phyloP scores from a whole-genome alignment of 2,888 invertebrate genomes.

The Leucoptera coffeella region DNA sequence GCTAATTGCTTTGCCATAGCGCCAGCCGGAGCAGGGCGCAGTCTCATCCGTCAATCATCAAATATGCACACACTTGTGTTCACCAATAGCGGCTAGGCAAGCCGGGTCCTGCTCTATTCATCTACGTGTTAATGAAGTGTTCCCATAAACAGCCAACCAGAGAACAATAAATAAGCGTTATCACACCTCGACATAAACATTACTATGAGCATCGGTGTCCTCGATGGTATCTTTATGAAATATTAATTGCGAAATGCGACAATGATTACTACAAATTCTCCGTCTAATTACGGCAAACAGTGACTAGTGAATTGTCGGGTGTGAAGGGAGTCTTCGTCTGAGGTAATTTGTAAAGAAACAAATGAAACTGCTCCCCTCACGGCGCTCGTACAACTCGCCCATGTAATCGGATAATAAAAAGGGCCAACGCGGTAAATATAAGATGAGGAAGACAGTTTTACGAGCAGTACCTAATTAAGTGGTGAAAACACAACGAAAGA shows the following conservation, averaged over 20 bases:
- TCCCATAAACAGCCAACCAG: constrained; percentile 3
- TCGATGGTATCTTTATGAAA: constrained; percentile 35
- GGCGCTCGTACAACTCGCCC: constrained; percentile 46
- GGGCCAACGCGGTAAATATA: constrained; percentile 55
- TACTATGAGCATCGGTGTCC: too few relatives aligned
- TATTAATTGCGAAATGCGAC: constrained; percentile 39
- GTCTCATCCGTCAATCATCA: constrained; percentile 15
- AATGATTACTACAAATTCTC: too few relatives aligned
- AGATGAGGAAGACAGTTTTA: constrained; percentile 56
- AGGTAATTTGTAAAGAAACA: constrained; percentile 50
- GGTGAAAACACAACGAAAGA: constrained; percentile 44
- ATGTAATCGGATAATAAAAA: constrained; percentile 55
- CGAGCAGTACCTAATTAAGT: constrained; percentile 52
- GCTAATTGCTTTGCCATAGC: constrained; percentile 40
- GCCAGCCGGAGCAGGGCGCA: constrained; percentile 21
- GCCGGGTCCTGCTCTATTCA: constrained; percentile 3
- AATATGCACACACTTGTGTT: constrained; percentile 15
- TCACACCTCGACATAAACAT: constrained; percentile 19
- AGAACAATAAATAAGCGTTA: constrained; percentile 14
- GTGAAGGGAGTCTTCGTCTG: constrained; percentile 15
- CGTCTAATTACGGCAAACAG: too few relatives aligned
- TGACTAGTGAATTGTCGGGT: not conserved
- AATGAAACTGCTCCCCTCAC: constrained; percentile 50
- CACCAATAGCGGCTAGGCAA: constrained; percentile 7
- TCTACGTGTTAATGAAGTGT: constrained; percentile 2